Evolutionary conservation across 2,113 vertebrate species (phyloP).

Genomic region (Aptenodytes forsteri): DNA sequence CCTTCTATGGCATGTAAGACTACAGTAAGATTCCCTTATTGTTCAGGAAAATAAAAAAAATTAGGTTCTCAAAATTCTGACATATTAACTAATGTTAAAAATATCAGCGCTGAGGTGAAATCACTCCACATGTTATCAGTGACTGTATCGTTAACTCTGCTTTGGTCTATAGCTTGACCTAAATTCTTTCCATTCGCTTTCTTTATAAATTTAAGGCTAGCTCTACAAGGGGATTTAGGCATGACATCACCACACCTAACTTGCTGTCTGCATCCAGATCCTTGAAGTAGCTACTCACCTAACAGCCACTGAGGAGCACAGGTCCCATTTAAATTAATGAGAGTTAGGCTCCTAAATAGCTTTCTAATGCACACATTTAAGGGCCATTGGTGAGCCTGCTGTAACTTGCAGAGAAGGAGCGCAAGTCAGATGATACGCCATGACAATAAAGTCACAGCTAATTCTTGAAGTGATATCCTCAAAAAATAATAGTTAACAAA

Average conservation of each 20-base stretch:
- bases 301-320: not conserved
- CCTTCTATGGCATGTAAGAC: not conserved
- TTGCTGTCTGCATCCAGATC: not conserved
- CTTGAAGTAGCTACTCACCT: not conserved
- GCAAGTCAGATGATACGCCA: rapidly evolving
- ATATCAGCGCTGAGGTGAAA: not conserved
- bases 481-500: not conserved
- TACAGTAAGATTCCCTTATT: not conserved
- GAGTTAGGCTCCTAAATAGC: not conserved
- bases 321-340: not conserved
- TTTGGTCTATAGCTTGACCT: not conserved
- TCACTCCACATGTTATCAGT: not conserved
- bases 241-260: not conserved
- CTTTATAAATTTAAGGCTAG: not conserved
- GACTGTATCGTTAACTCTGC: not conserved
- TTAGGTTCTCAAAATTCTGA: not conserved
- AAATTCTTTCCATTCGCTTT: not conserved
- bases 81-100: not conserved
- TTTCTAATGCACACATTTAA: not conserved
- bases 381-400: not conserved
- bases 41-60: not conserved
- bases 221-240: not conserved
- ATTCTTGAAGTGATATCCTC: not conserved
- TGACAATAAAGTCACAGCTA: not conserved
- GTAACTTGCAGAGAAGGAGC: not conserved